Evolutionary conservation across 2,888 invertebrate species (phyloP).

Genomic region (Cryptus viduatorius): DNA sequence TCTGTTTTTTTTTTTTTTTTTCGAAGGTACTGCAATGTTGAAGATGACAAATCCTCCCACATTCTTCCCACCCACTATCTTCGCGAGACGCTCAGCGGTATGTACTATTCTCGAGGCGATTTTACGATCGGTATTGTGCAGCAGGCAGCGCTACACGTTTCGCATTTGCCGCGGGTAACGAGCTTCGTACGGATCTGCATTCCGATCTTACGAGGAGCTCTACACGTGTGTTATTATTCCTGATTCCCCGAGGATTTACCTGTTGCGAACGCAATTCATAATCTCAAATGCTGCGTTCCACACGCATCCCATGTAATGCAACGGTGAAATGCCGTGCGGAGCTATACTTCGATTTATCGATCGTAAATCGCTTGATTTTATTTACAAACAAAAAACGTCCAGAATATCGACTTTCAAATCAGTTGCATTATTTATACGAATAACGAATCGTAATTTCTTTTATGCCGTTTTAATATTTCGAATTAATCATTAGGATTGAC

Average conservation of each 20-base stretch:
- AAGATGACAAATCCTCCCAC: not conserved
- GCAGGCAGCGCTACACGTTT: constrained; percentile 44
- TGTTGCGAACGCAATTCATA: constrained; percentile 30
- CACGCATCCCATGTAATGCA: not conserved
- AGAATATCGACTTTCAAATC: not conserved
- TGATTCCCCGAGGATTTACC: constrained; percentile 50
- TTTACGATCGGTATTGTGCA: constrained; percentile 66
- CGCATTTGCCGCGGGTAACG: constrained; percentile 65
- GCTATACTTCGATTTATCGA: not conserved
- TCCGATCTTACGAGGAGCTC: constrained; percentile 65
- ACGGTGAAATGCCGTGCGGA: not conserved
- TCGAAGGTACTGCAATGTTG: not conserved
- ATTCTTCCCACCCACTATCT: not conserved
- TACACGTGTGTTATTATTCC: constrained; percentile 52
- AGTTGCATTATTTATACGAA: too few species aligned
- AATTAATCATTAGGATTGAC: too few species aligned
- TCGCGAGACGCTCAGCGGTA: constrained; percentile 22
- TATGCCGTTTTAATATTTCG: too few species aligned
- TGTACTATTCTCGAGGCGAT: constrained; percentile 39
- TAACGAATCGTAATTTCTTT: too few species aligned
- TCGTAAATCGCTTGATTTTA: not conserved
- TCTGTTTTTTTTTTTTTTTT: too few species aligned
- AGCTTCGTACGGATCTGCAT: constrained; percentile 71
- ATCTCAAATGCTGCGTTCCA: not conserved
- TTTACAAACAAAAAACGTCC: not conserved